Evolutionary conservation across 2,113 vertebrate genomes (phyloP).

Genomic region (Microtus pennsylvanicus): DNA sequence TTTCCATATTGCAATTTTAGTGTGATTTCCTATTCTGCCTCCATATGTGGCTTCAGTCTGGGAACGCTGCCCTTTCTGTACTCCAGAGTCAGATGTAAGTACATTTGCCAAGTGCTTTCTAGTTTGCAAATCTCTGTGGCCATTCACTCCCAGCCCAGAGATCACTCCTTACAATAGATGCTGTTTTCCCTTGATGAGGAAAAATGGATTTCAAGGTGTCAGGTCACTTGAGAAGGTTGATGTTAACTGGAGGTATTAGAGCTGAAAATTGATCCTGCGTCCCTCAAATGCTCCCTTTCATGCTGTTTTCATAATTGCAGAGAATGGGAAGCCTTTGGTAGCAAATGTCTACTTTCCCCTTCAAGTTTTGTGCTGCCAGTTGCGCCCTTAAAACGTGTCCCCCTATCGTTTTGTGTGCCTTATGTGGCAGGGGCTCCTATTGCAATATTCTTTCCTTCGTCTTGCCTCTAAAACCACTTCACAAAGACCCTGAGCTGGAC

Average conservation of each 20-base stretch:
- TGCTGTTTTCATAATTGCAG: neutral
- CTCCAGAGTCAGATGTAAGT: constrained; percentile 10
- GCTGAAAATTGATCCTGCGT: neutral
- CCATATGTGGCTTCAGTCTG: constrained; percentile 5
- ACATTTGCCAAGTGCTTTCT: constrained; percentile 16
- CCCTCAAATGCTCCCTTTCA: neutral
- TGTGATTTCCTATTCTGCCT: constrained; percentile 7
- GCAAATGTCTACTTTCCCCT: neutral
- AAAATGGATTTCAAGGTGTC: neutral
- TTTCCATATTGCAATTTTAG: neutral
- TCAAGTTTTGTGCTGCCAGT: neutral
- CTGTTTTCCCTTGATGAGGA: neutral
- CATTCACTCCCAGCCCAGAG: neutral
- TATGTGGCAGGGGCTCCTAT: neutral
- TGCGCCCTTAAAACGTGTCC: neutral
- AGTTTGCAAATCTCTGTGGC: constrained; percentile 27
- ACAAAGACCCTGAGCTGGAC: neutral
- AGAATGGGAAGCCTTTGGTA: neutral
- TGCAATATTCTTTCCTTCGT: neutral
- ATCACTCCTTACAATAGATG: neutral
- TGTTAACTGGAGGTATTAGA: neutral
- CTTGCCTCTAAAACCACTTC: neutral
- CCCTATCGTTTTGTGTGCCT: too few relatives aligned
- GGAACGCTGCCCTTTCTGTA: neutral
- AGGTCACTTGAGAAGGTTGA: neutral